Base-by-base conservation (phyloP, 2,113 vertebrate species). In the Corythoichthys haematopterus region DNA sequence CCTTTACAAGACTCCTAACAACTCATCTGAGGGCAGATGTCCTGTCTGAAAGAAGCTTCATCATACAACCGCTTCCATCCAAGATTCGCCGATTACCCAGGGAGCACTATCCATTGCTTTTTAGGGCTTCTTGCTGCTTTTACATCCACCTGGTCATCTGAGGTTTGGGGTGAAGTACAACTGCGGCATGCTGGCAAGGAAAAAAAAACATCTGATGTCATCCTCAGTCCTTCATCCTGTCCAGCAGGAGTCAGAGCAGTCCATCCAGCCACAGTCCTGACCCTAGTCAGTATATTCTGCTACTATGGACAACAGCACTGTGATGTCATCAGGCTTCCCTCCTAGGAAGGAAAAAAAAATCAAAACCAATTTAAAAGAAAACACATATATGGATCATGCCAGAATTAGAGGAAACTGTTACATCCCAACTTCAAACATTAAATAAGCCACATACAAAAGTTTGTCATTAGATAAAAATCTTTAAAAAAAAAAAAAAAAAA, bases 251-350 rank as follows among this genome's bases (percentile, higher is more conserved):
- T 90, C 80, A 83, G 80, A 80, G 64, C 73, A 78, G 82, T 67
- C 72, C 47, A 69, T 72, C 69, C 64, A 15, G 3, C 72, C 71
- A 36, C 58, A 43, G 37, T 50, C 37, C 15, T 53, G 36, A 77
- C 74, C 64, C 68, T 87, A 99, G 93, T 99, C 96, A n/a, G 97
- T 96, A 73, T 98, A 98, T 88, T 99, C 97, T 0, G 97, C 96
- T 71, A 99, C 97, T 43, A 99, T 97, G 6, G 97, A 99, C 43
- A 99, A 93, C 45, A 99, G 93, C 87, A 99, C 97, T 9, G 97
- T 99, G 91, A 99, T 99, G 90, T 99, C 97, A 56, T 99, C 97
- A 75, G 97, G 97, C 79, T 99, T 99, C 56, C 97, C 97, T 88
- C 97, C 97, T 99, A 88, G 43, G 76, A 80, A 71, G 38, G 63